Evolutionary conservation across 2,797 vertebrate genomes (phyloP), one percentile per base, ranked within the genome.

Genomic region (Anguilla anguilla): DNA sequence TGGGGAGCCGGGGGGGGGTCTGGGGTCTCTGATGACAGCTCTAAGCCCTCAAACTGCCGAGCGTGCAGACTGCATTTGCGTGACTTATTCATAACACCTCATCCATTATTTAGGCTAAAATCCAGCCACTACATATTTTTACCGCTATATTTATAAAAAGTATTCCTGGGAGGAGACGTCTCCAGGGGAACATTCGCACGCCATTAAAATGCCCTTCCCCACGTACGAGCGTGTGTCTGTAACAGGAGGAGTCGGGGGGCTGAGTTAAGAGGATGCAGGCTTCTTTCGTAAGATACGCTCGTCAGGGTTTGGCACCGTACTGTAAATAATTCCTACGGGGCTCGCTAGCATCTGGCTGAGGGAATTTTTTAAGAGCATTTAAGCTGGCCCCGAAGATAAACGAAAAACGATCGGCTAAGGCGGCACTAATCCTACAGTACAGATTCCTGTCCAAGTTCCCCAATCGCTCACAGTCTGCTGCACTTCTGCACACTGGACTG

Each of bases 31-130:
- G 15, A 13, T 39, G 35, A 79, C 74, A 79, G 35, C 35, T 46
- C 79, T 25, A 13, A 1, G 79, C 46, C 43, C 79, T 6, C 19
- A 51, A 79, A 6, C 43, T 46, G 77, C 15, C 0, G 77, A 82
- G 46, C 79, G 6, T 5, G 43, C 46, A n/a, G 79, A n/a, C 79
- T 82, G 22, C 46, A 51, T 49, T 51, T 25, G 77, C 25, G 77
- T 11, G 22, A 86, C 69, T 86, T 86, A 86, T 86, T 86, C 85
- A 86, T 86, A 86, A 77, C 85, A 35, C 46, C 15, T 11, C 85
- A 86, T 86, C 28, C 85, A 86, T 86, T 86, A 86, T 86, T 49
- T 25, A 82, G 43, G 46, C 79, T 10, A 46, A 51, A 49, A 82
- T 51, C 43, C 79, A 51, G 43, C 25, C 79, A 82, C 51, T 49